phyloP scores from a whole-genome alignment of 2,797 vertebrate genomes.

The Sebastiscus albofasciatus region DNA sequence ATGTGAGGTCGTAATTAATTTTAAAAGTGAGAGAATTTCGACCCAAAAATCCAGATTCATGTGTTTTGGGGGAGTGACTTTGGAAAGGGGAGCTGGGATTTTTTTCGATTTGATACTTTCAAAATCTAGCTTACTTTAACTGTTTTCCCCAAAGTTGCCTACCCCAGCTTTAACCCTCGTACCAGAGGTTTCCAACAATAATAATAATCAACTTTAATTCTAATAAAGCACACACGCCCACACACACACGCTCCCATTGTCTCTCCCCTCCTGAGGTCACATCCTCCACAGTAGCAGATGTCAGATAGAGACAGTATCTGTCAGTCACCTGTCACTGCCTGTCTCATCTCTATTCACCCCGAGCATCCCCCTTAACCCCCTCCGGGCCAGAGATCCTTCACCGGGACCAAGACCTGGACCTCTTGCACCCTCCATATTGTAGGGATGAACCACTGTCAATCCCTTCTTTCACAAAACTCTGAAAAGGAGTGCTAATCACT shows the following conservation, averaged over 20 bases:
- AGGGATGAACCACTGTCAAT: slow-evolving; percentile 25
- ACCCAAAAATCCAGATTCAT: neutral
- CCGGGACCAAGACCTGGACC: slow-evolving; percentile 40
- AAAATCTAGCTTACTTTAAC: too few relatives aligned
- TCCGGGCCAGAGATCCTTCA: slow-evolving; percentile 40
- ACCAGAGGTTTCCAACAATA: neutral
- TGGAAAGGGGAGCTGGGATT: neutral
- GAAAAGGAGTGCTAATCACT: neutral
- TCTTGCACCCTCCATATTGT: slow-evolving; percentile 8
- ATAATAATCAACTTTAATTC: neutral
- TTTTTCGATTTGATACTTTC: too few relatives aligned
- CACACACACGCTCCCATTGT: slow-evolving; percentile 39
- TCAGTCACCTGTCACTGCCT: slow-evolving; percentile 75
- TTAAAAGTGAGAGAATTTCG: too few relatives aligned
- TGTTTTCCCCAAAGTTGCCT: neutral
- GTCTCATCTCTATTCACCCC: slow-evolving; percentile 55
- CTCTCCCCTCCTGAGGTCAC: slow-evolving; percentile 32
- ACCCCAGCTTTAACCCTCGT: neutral
- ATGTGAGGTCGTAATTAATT: too few relatives aligned
- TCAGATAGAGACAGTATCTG: slow-evolving; percentile 60
- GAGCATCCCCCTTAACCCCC: slow-evolving; percentile 26
- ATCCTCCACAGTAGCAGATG: slow-evolving; percentile 65
- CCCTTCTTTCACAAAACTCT: neutral
- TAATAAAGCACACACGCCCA: neutral
- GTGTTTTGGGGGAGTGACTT: neutral